Percentiles rank a stretch among this genome's conserved stretches.
Evolutionary conservation across 2,888 invertebrate species (phyloP).

Genomic region (Acleris sparsana): DNA sequence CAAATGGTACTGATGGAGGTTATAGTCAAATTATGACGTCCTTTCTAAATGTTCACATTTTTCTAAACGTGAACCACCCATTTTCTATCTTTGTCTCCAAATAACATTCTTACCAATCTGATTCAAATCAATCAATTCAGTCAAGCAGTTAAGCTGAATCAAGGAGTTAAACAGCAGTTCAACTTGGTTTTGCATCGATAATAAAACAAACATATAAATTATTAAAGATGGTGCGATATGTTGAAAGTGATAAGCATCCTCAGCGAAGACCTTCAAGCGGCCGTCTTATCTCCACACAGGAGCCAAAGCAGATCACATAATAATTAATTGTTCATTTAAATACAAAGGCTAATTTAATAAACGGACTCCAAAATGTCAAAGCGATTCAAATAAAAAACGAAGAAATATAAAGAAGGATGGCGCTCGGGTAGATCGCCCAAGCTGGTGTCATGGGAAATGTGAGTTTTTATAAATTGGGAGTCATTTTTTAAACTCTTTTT

Average conservation of each 20-base stretch:
- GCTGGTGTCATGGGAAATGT: slow-evolving; percentile 78
- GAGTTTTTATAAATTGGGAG: slow-evolving; percentile 80
- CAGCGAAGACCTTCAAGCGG: slow-evolving; percentile 9
- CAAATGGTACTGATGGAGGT: no score
- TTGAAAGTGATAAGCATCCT: slow-evolving; percentile 3
- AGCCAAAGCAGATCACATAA: slow-evolving; percentile 55
- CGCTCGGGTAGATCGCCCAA: slow-evolving; percentile 68
- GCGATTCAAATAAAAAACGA: slow-evolving; percentile 74
- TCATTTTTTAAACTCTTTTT: slow-evolving; percentile 75
- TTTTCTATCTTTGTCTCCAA: no score
- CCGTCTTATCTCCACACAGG: slow-evolving; percentile 44
- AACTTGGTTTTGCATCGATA: no score
- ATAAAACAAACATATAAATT: no score
- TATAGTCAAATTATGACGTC: no score
- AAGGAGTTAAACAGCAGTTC: no score
- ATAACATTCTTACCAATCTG: no score
- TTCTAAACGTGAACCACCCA: no score
- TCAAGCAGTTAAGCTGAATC: no score
- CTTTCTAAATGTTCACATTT: no score
- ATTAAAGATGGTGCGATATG: slow-evolving; percentile 2
- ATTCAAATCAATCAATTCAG: no score
- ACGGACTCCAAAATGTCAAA: slow-evolving; percentile 80
- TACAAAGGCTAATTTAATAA: slow-evolving; percentile 84
- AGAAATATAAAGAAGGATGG: slow-evolving; percentile 73
- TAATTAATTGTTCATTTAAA: slow-evolving; percentile 81